Base-by-base conservation (phyloP, 2,888 invertebrate species). In the Conops quadrifasciatus region DNA sequence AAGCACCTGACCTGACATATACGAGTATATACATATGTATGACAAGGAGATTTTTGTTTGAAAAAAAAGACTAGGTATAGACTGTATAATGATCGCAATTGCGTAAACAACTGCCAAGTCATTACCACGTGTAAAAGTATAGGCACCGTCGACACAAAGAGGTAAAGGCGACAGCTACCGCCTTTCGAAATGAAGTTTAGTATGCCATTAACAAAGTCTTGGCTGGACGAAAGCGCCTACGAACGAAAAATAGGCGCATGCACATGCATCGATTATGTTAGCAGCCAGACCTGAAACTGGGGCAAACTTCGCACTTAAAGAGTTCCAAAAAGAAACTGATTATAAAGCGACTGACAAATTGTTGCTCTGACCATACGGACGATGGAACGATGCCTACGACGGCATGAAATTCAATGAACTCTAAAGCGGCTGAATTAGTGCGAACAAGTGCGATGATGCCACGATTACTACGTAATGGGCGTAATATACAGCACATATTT, bases 271-370 rank as follows among this genome's bases (percentile, higher is more conserved):
- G 72, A 72, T 69, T 71, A 70, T 64, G 71, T 73, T 71, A 28
- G 71, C 72, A 74, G 71, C 71, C 66, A 72, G 51, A 66, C 72
- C 62, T 65, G 69, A 77, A 79, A 77, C 75, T 79, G 71, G 79
- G 79, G 74, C 79, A 78, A 76, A 76, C 73, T 77, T 75, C 76
- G 75, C 66, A 71, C 63, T 67, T 68, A 51, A 47, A 19, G 51
- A 28, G 59, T 28, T n/a, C 45, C 28, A 59, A 49, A 67, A 45
- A 49, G n/a, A 4, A 28, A 36, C 9, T 21, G 68, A 68, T 68
- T 60, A 68, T 49, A 47, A 70, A 47, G n/a, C 45, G 58, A 47
- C n/a, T 49, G 49, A 49, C 49, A 11, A 13, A 5, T 43, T 43
- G 45, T 43, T 13, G 45, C 45, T 13, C 45, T 43, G 45, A 43